Percentiles rank a stretch among this genome's conserved stretches.
Conservation (phyloP, 2,113 vertebrate genomes). For the Gymnobelideus leadbeateri region DNA sequence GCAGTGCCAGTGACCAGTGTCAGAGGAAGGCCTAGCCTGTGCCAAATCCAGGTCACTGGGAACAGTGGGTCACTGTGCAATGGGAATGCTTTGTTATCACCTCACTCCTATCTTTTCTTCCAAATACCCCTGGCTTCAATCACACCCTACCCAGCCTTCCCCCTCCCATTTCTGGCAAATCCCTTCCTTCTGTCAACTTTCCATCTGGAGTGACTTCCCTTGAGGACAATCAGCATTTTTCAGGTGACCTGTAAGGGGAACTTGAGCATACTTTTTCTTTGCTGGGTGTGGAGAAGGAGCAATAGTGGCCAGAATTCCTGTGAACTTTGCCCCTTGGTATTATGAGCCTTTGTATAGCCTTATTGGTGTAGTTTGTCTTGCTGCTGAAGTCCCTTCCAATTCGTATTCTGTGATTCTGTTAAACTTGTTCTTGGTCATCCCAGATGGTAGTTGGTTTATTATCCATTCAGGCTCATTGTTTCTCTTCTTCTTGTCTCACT, state of each 20-base stretch:
- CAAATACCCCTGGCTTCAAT: conserved; percentile 5
- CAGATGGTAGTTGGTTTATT: background rate
- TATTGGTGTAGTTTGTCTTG: background rate
- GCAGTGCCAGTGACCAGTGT: background rate
- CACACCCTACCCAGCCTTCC: background rate
- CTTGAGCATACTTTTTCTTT: background rate
- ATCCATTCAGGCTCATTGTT: background rate
- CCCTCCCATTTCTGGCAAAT: background rate
- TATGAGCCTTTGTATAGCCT: background rate
- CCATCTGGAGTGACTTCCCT: background rate
- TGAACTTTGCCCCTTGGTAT: background rate
- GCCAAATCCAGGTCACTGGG: background rate
- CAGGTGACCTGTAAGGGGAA: conserved; percentile 11
- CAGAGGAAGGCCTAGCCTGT: background rate
- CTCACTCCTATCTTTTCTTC: background rate
- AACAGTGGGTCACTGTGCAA: conserved; percentile 24
- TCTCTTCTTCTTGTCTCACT: conserved; percentile 10
- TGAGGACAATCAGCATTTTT: background rate
- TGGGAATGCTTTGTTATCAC: background rate
- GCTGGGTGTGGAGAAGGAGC: conserved; percentile 24
- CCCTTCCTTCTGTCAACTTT: background rate
- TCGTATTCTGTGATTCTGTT: background rate
- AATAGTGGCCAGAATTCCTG: conserved; percentile 1
- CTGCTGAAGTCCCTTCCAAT: background rate
- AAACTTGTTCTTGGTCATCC: background rate